phyloP scores from a whole-genome alignment of 2,888 invertebrate species.

The Chrysolina oricalcia region DNA sequence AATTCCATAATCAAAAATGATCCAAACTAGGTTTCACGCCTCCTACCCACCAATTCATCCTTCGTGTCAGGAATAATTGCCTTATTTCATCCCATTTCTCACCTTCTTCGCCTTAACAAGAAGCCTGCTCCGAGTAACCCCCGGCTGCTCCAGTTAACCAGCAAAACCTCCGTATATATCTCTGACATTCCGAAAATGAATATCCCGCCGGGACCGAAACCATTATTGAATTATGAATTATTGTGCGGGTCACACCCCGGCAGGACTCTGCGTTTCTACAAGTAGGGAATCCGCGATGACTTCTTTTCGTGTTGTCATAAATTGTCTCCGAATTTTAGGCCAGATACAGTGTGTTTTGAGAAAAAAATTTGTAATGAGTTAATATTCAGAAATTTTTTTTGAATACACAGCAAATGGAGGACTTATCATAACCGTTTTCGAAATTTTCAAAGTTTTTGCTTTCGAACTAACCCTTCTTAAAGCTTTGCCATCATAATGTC shows the following conservation, averaged over 20 bases:
- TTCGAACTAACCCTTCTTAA: too few species aligned
- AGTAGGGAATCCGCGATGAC: slow-evolving; percentile 41
- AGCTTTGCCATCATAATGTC: too few species aligned
- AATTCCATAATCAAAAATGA: not conserved
- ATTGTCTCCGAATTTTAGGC: slow-evolving; percentile 15
- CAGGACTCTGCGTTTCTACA: slow-evolving; percentile 46
- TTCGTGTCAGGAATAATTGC: slow-evolving; percentile 11
- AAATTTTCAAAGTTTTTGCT: too few species aligned
- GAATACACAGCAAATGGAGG: too few species aligned
- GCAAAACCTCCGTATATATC: slow-evolving; percentile 50
- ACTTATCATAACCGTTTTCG: too few species aligned
- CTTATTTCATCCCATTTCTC: slow-evolving; percentile 20
- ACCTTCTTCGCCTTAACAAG: slow-evolving; percentile 32
- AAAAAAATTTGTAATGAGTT: not conserved
- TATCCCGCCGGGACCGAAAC: slow-evolving; percentile 48
- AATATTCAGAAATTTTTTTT: too few species aligned
- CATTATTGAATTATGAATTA: slow-evolving; percentile 58
- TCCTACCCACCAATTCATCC: slow-evolving; percentile 15
- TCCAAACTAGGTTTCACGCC: not conserved
- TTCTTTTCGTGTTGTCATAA: slow-evolving; percentile 31
- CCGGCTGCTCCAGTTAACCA: slow-evolving; percentile 42
- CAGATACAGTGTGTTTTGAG: not conserved
- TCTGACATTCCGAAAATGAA: slow-evolving; percentile 50
- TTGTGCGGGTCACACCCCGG: slow-evolving; percentile 54
- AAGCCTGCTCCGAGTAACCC: slow-evolving; percentile 37